Evolutionary conservation across 2,113 vertebrate genomes (phyloP).

Genomic region (Cyanoramphus novaezelandiae): DNA sequence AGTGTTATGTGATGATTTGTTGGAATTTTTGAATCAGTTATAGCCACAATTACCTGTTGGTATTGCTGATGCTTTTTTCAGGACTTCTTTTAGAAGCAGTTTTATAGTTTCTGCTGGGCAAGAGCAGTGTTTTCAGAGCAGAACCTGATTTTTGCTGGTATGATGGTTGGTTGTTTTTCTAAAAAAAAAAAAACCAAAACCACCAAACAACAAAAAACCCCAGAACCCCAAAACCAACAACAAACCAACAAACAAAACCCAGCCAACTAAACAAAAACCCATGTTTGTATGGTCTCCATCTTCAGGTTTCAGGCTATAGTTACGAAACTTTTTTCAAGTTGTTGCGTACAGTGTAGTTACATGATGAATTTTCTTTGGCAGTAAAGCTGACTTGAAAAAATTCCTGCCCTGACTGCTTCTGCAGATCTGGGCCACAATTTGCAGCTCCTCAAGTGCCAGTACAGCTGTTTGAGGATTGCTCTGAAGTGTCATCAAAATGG

Average conservation of each 20-base stretch:
- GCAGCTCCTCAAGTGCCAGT: not conserved
- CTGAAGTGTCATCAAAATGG: not conserved
- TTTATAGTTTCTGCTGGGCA: not conserved
- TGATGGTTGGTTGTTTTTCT: not conserved
- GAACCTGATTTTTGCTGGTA: not conserved
- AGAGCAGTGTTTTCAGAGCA: not conserved
- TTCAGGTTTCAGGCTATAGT: not conserved
- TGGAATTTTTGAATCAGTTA: not conserved
- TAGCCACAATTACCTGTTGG: not conserved
- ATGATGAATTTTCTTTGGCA: not conserved
- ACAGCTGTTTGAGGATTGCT: not conserved
- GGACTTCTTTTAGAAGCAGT: not conserved
- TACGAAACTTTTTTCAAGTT: not conserved
- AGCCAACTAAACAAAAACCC: not conserved
- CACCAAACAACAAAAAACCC: not conserved
- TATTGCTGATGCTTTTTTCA: not conserved
- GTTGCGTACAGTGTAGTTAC: not conserved
- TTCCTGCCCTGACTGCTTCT: not conserved
- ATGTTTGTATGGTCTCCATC: not conserved
- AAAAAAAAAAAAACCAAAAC: not conserved
- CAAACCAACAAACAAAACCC: not conserved
- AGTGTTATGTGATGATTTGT: not conserved
- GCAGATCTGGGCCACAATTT: not conserved
- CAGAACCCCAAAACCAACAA: not conserved
- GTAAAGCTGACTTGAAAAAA: not conserved